phyloP scores from a whole-genome alignment of 2,888 invertebrate genomes.

The Malthinus seriepunctatus region DNA sequence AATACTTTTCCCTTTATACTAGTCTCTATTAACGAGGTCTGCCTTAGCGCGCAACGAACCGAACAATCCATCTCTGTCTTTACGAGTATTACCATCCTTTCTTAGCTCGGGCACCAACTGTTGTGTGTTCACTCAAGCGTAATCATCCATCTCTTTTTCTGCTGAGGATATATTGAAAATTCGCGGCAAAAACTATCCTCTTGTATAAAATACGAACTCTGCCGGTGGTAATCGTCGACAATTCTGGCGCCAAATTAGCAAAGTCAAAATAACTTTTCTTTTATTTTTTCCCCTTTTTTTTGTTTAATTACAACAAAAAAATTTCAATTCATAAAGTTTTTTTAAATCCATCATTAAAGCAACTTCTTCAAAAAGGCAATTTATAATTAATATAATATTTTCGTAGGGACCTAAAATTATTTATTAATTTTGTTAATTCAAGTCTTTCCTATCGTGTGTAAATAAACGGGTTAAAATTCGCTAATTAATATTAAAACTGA shows the following conservation, averaged over 20 bases:
- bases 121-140: slow-evolving; percentile 29
- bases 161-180: slow-evolving; percentile 35
- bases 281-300: not conserved
- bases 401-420: no score
- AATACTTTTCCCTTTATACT: slow-evolving; percentile 17
- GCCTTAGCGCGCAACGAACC: slow-evolving; percentile 38
- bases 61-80: slow-evolving; percentile 34
- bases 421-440: no score
- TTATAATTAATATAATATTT: no score
- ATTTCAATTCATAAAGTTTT: no score
- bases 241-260: slow-evolving; percentile 40
- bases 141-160: slow-evolving; percentile 34
- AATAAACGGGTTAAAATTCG: no score
- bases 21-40: slow-evolving; percentile 35
- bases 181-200: slow-evolving; percentile 40
- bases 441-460: no score
- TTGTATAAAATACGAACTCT: slow-evolving; percentile 38
- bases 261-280: slow-evolving; percentile 19
- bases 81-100: slow-evolving; percentile 29
- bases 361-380: no score
- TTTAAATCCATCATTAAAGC: no score
- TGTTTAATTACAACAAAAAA: not conserved
- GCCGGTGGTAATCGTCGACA: slow-evolving; percentile 34
- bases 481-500: no score
- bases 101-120: slow-evolving; percentile 28